These are phyloP conservation scores for Oryctolagus cuniculus DNA, from an alignment of 2,113 vertebrate species.

Conservation along the genomic window mOryCun1.1 NC_091442.1:93177501-93178000, in stretches of 20 bases:
- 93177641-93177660: not conserved
- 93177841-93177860: not conserved
- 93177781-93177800: not conserved
- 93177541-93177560: not conserved
- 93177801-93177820: not conserved
- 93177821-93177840: not conserved
- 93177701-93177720: not conserved
- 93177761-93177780: not conserved
- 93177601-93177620: not conserved
- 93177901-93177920: constrained; percentile 17
- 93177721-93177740: not conserved
- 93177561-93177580: not conserved
- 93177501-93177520: not conserved
- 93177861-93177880: not conserved
- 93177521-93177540: not conserved
- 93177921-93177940: constrained; percentile 23
- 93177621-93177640: not conserved
- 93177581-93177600: not conserved
- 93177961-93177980: constrained; percentile 48
- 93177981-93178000: constrained; percentile 43
- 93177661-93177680: not conserved
- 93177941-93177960: constrained; percentile 65
- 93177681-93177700: not conserved
- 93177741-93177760: not conserved
- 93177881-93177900: constrained; percentile 3